phyloP scores from a whole-genome alignment of 2,888 invertebrate genomes.

The Horisme vitalbata region DNA sequence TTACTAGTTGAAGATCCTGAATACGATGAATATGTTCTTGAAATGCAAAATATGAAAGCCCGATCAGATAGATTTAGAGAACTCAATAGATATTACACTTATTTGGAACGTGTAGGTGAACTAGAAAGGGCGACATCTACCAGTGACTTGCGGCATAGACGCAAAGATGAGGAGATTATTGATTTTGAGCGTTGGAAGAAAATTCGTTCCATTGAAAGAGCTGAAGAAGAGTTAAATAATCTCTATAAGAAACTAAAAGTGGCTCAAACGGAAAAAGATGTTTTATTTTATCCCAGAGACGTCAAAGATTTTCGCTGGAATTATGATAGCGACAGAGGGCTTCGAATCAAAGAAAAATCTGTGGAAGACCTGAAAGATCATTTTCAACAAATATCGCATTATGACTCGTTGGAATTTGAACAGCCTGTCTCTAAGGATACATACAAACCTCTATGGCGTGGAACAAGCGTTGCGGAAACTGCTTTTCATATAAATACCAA shows the following conservation, averaged over 20 bases:
- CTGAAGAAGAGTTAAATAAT: conserved; percentile 90
- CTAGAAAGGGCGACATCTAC: conserved; percentile 90
- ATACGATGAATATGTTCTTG: conserved; percentile 86
- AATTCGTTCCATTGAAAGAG: conserved; percentile 89
- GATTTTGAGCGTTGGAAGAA: conserved; percentile 95
- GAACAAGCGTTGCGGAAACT: conserved; percentile 91
- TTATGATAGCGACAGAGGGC: conserved; percentile 87
- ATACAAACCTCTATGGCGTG: conserved; percentile 92
- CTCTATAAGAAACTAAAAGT: conserved; percentile 89
- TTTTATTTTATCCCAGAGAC: conserved; percentile 90
- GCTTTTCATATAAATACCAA: conserved; percentile 86
- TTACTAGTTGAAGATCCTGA: conserved; percentile 79
- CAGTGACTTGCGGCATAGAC: conserved; percentile 86
- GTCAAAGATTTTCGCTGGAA: conserved; percentile 90
- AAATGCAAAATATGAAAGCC: conserved; percentile 85
- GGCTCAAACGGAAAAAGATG: conserved; percentile 92
- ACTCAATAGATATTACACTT: conserved; percentile 92
- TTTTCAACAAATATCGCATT: conserved; percentile 85
- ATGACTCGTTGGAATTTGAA: conserved; percentile 72
- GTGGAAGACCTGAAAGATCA: conserved; percentile 92
- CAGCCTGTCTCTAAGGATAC: conserved; percentile 83
- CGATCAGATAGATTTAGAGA: conserved; percentile 92
- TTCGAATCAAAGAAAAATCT: conserved; percentile 92
- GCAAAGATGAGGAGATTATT: conserved; percentile 90
- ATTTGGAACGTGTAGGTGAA: conserved; percentile 92